Percentiles rank a stretch among this genome's conserved stretches.
Evolutionary conservation across 2,888 invertebrate genomes (phyloP).

Genomic region (Amiota mariae): DNA sequence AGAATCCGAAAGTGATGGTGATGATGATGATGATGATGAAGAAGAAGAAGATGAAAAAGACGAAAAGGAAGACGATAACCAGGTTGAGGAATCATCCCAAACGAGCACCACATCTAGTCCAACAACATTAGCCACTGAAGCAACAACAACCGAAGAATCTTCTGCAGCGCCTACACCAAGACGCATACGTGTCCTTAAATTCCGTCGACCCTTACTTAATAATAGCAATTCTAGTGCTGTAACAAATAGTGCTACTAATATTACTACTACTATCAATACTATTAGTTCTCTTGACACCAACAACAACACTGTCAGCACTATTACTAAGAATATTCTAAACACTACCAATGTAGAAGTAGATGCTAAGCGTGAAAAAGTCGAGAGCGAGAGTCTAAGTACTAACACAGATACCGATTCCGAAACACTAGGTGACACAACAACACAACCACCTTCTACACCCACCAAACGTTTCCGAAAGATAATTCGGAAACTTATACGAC

Average conservation of each 20-base stretch:
- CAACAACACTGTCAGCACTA: neutral
- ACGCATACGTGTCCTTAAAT: slow-evolving; percentile 65
- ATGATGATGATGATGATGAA: slow-evolving; percentile 40
- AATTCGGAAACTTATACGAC: slow-evolving; percentile 63
- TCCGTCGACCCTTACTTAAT: slow-evolving; percentile 57
- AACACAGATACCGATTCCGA: slow-evolving; percentile 27
- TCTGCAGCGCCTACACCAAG: slow-evolving; percentile 48
- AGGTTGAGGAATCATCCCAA: slow-evolving; percentile 41
- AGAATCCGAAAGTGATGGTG: slow-evolving; percentile 47
- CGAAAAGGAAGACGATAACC: slow-evolving; percentile 34
- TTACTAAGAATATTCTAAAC: neutral
- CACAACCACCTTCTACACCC: slow-evolving; percentile 38
- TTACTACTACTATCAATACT: slow-evolving; percentile 56
- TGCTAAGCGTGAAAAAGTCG: neutral
- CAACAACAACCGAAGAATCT: slow-evolving; percentile 37
- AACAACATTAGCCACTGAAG: slow-evolving; percentile 43
- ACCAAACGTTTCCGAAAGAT: slow-evolving; percentile 66
- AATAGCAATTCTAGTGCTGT: slow-evolving; percentile 49
- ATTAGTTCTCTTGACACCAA: slow-evolving; percentile 46
- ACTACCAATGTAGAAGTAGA: slow-evolving; percentile 4
- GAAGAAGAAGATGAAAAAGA: slow-evolving; percentile 29
- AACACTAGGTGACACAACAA: slow-evolving; percentile 27
- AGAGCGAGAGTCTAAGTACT: neutral
- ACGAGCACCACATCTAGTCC: slow-evolving; percentile 24
- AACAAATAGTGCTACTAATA: slow-evolving; percentile 59